Percentiles rank a stretch among this genome's conserved stretches.
These are phyloP conservation scores for Drosophila tanythrix DNA, from an alignment of 2,888 invertebrate species.

Conservation along the genomic window DNA sequence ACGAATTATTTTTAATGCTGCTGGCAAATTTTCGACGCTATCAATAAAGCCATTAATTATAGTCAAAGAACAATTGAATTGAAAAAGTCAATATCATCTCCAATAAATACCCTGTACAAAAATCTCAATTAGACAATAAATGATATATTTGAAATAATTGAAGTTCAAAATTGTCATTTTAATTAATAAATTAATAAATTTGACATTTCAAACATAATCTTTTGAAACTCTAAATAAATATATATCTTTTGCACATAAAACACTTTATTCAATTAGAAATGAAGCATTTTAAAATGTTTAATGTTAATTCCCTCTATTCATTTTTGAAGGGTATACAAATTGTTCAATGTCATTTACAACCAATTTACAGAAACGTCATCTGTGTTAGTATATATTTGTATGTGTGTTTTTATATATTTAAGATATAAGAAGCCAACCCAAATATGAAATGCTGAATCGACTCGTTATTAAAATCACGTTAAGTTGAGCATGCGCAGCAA, in stretches of 20 bases:
- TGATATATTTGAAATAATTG: neutral
- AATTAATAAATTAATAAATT: neutral
- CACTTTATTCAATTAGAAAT: neutral
- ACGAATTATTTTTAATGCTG: conserved; percentile 15
- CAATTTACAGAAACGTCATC: conserved; percentile 18
- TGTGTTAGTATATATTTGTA: conserved; percentile 12
- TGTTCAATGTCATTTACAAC: conserved; percentile 64
- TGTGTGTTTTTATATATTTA: conserved; percentile 10
- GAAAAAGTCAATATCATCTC: neutral
- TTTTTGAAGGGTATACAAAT: conserved; percentile 15
- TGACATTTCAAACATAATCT: neutral
- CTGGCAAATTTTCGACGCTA: conserved; percentile 30
- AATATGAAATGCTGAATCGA: conserved; percentile 53
- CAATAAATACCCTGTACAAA: conserved; percentile 3
- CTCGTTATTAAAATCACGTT: conserved; percentile 74
- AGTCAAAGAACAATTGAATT: conserved; percentile 33
- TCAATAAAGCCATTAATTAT: conserved; percentile 62
- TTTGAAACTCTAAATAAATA: neutral
- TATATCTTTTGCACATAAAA: neutral
- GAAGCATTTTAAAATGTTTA: neutral
- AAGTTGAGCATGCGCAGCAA: conserved; percentile 64
- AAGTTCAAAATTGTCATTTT: neutral
- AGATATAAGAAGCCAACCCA: conserved; percentile 21
- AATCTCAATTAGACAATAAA: neutral
- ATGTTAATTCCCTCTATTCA: neutral